phyloP scores from a whole-genome alignment of 2,888 invertebrate species.

The Cyclophora punctaria region DNA sequence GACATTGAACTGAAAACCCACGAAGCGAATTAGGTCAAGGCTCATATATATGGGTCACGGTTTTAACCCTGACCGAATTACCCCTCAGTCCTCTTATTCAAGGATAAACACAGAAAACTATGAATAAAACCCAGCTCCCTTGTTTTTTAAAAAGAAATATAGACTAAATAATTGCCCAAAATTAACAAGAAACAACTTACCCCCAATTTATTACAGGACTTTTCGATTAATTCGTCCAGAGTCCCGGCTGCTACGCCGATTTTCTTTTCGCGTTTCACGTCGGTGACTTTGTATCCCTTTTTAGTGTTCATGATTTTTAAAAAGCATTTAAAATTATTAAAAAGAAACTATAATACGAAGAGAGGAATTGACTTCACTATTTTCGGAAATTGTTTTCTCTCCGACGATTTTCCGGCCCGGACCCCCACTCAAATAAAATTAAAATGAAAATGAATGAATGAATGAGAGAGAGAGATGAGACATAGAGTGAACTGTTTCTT shows the following conservation, averaged over 20 bases:
- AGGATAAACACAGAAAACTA: slow-evolving; percentile 28
- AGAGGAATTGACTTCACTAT: too few relatives aligned
- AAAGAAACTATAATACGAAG: slow-evolving; percentile 12
- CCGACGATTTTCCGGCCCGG: not conserved
- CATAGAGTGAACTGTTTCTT: not conserved
- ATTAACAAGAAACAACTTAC: slow-evolving; percentile 50
- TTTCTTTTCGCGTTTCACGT: slow-evolving; percentile 78
- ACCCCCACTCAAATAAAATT: not conserved
- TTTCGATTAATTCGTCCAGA: slow-evolving; percentile 78
- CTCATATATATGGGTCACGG: slow-evolving; percentile 50
- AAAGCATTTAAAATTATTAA: slow-evolving; percentile 24
- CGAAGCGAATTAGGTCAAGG: slow-evolving; percentile 44
- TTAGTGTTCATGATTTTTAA: slow-evolving; percentile 46
- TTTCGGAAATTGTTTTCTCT: slow-evolving; percentile 3
- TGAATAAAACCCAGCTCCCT: slow-evolving; percentile 24
- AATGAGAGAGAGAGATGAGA: not conserved
- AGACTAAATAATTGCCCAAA: slow-evolving; percentile 3
- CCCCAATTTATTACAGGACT: slow-evolving; percentile 79
- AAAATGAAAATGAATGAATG: not conserved
- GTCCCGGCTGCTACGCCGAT: slow-evolving; percentile 82
- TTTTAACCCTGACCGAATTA: slow-evolving; percentile 43
- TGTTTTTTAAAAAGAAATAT: too few relatives aligned
- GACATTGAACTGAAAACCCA: slow-evolving; percentile 63
- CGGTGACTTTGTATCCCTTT: slow-evolving; percentile 83
- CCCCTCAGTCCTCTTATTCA: slow-evolving; percentile 11